Base-by-base conservation (phyloP, 2,113 vertebrate genomes). In the Cynopterus brachyotis region DNA sequence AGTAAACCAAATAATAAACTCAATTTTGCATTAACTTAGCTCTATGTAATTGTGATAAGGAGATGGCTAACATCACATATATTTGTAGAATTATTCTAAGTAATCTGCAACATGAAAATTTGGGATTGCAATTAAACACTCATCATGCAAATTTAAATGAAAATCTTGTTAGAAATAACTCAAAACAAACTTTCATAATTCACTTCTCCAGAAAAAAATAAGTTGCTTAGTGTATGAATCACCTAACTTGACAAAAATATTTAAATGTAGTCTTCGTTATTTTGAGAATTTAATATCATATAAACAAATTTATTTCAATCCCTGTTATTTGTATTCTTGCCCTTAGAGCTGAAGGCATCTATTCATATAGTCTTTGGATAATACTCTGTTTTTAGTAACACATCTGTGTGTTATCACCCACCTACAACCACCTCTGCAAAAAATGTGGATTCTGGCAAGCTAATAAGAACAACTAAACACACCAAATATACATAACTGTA, bases 341-440 rank as follows among this genome's bases (percentile, higher is more conserved):
- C 28, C 12, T 19, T 79, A 42, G 35, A 53, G 40, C 35, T 88
- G 59, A 66, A 91, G 37, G 4, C 5, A 73, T 90, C 94, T 97
- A 73, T 89, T 95, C 35, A 78, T 40, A 92, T 40, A 92, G 70
- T 60, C 67, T 83, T 79, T 91, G 40, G 75, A 50, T 69, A 80
- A 76, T 72, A 84, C 82, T 94, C 91, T 89, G 57, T 97, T 83
- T 96, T 93, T 89, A 97, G 53, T 76, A 69, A 96, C 94, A 96
- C 75, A 96, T 96, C 91, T 97, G 53, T 96, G 86, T 57, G 60
- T 94, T 94, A 90, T 40, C 84, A 94, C 75, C 86, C 45, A 1
- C 95, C 73, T 81, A 79, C 73, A 87, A 80, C 88, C 66, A 92
- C 88, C 78, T n/a, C 55, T 94, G 60, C 59, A 96, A 93, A 96